Percentiles rank a stretch among this genome's conserved stretches.
Evolutionary conservation across 2,888 invertebrate species (phyloP).

Genomic region (Ochropleura leucogaster): DNA sequence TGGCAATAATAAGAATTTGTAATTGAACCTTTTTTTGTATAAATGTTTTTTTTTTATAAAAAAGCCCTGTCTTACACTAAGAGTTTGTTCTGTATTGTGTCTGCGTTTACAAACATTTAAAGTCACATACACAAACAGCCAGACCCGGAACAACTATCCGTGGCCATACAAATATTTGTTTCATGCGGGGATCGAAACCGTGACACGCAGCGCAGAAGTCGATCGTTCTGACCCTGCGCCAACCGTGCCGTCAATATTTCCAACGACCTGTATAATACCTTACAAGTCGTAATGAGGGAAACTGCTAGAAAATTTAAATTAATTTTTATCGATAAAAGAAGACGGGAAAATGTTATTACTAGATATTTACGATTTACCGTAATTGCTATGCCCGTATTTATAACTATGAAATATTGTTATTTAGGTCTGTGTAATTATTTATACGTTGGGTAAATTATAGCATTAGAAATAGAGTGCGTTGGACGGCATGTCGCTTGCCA

Average conservation of each 20-base stretch:
- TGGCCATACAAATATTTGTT: too few relatives aligned
- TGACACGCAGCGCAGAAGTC: too few relatives aligned
- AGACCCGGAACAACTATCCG: too few relatives aligned
- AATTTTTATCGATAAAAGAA: slow-evolving; percentile 23
- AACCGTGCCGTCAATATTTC: not conserved
- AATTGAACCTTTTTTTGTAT: slow-evolving; percentile 24
- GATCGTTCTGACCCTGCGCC: too few relatives aligned
- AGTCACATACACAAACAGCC: too few relatives aligned
- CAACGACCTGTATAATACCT: not conserved
- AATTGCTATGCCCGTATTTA: slow-evolving; percentile 10
- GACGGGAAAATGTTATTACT: slow-evolving; percentile 23
- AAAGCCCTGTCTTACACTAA: too few relatives aligned
- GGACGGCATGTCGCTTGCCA: not conserved
- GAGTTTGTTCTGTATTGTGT: too few relatives aligned
- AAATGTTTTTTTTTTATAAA: too few relatives aligned
- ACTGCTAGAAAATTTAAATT: slow-evolving; percentile 34
- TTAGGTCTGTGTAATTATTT: slow-evolving; percentile 23
- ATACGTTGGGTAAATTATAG: slow-evolving; percentile 15
- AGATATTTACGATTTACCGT: slow-evolving; percentile 15
- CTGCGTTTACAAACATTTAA: too few relatives aligned
- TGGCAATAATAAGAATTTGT: slow-evolving; percentile 1
- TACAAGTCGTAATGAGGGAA: slow-evolving; percentile 31
- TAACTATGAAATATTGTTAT: slow-evolving; percentile 23
- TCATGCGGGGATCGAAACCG: too few relatives aligned
- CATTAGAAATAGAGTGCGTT: slow-evolving; percentile 24